Percentiles rank a stretch among this genome's conserved stretches.
Conservation (phyloP, 1,140 invertebrate genomes). For the Brachionus plicatilis region DNA sequence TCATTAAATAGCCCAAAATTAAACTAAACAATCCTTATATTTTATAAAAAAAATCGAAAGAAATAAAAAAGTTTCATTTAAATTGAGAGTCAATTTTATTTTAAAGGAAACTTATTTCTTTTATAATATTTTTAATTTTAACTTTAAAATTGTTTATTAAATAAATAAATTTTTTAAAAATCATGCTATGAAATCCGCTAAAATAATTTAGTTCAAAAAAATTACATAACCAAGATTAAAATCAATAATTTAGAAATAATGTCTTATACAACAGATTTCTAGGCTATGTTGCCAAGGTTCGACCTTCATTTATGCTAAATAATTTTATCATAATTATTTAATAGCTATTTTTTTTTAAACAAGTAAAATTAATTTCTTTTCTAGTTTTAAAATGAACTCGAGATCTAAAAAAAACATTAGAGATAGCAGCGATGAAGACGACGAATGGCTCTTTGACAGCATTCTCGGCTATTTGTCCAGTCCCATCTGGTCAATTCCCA, state of each 20-base stretch:
- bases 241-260: not conserved
- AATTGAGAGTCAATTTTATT: no score
- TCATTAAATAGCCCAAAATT: no score
- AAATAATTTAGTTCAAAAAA: no score
- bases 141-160: no score
- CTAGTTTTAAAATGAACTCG: not conserved
- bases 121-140: no score
- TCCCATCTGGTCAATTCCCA: conserved; percentile 6
- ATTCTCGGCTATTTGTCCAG: not conserved
- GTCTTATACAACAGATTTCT: not conserved
- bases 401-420: not conserved
- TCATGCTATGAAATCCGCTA: no score
- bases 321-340: not conserved
- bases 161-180: no score
- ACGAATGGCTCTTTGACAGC: conserved; percentile 23
- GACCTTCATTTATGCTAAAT: not conserved
- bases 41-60: no score
- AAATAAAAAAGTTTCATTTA: no score
- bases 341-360: not conserved
- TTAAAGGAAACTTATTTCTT: no score
- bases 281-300: not conserved
- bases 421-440: not conserved
- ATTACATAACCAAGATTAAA: not conserved
- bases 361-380: not conserved
- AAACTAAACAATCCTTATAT: no score